Conservation (phyloP, 2,797 vertebrate species). For the Myiotriccus ornatus region DNA sequence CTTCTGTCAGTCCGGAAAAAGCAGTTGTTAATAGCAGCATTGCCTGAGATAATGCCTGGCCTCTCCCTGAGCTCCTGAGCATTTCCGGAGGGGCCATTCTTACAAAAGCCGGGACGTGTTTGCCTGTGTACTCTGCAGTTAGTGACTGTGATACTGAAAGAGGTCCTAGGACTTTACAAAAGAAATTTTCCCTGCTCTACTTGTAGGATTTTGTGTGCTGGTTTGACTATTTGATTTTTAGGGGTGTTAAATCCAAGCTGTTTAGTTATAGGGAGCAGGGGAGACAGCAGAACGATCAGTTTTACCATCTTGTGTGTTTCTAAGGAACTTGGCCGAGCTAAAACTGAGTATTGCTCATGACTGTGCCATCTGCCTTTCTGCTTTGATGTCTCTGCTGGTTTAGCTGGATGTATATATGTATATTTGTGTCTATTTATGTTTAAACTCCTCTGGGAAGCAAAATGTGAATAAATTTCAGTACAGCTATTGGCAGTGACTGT, state of each 20-base stretch:
- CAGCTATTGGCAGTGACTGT: not conserved
- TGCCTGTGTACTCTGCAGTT: not conserved
- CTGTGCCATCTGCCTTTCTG: not conserved
- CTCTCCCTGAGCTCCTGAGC: not conserved
- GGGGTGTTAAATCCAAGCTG: not conserved
- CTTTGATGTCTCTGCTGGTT: not conserved
- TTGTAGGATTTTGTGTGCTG: not conserved
- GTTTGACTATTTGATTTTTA: not conserved
- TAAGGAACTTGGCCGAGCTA: not conserved
- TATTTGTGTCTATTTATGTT: not conserved
- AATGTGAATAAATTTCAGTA: not conserved
- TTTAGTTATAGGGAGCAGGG: not conserved
- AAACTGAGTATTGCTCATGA: not conserved
- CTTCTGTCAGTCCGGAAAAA: not conserved
- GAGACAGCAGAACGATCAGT: not conserved
- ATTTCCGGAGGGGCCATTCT: accelerated
- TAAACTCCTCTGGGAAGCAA: not conserved
- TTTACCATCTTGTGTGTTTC: not conserved
- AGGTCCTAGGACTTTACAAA: not conserved
- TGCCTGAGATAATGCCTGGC: not conserved
- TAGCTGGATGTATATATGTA: not conserved
- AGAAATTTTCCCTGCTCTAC: not conserved
- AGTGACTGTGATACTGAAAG: not conserved
- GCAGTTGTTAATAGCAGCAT: not conserved
- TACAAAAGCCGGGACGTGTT: not conserved